These are phyloP conservation scores for Glossophaga mutica DNA, from an alignment of 2,797 vertebrate genomes.

Conservation along the genomic window DNA sequence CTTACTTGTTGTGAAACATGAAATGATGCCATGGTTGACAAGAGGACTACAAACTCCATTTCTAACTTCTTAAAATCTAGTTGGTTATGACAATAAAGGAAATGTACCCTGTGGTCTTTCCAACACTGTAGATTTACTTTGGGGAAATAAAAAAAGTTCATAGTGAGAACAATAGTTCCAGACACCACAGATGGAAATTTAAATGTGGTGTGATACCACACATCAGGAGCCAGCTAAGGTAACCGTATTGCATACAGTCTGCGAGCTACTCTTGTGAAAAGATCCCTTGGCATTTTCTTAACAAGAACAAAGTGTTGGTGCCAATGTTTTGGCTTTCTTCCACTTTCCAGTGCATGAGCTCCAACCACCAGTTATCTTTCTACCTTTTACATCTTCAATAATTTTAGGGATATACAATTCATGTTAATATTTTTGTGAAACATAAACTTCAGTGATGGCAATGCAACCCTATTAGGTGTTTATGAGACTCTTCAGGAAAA, in stretches of 20 bases:
- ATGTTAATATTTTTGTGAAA: conserved; percentile 4
- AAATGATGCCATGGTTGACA: not conserved
- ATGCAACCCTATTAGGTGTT: not conserved
- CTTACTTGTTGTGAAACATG: conserved; percentile 35
- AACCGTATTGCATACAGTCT: conserved; percentile 76
- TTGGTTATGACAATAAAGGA: not conserved
- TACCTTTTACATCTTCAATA: conserved; percentile 52
- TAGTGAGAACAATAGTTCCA: conserved; percentile 76
- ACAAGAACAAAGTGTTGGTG: conserved; percentile 66
- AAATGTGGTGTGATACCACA: conserved; percentile 80
- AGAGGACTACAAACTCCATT: not conserved
- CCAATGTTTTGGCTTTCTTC: conserved; percentile 63
- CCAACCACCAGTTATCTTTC: conserved; percentile 57
- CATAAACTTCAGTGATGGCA: not conserved
- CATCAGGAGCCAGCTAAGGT: conserved; percentile 83
- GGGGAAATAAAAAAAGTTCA: not conserved
- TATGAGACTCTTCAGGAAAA: not conserved
- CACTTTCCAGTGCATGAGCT: conserved; percentile 59
- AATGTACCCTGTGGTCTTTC: not conserved
- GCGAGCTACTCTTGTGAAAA: conserved; percentile 75
- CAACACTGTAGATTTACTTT: conserved; percentile 65
- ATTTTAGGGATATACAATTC: conserved; percentile 35
- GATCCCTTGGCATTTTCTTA: conserved; percentile 78
- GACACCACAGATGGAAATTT: conserved; percentile 81
- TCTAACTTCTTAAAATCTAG: not conserved